A percentile compares a stretch with the other conserved stretches of the same genome.
Evolutionary conservation across 2,797 vertebrate species (phyloP).

Genomic region (Syndactyla subalaris): DNA sequence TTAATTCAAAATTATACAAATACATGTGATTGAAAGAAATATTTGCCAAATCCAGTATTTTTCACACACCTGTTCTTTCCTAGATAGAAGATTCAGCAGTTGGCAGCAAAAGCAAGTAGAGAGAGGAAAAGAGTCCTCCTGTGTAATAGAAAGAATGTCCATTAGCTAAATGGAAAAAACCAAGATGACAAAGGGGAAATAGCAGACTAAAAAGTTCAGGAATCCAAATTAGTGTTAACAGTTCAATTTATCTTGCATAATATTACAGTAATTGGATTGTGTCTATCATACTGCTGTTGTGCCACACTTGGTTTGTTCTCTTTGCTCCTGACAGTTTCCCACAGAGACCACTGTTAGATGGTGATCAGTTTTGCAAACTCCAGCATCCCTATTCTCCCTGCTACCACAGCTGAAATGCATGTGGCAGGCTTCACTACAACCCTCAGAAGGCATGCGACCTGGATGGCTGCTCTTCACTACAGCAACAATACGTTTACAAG

Average conservation of each 20-base stretch:
- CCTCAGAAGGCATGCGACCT: neutral
- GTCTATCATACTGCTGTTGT: conserved; percentile 10
- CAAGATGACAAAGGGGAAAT: conserved; percentile 35
- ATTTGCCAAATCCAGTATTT: conserved; percentile 10
- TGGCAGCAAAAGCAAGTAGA: neutral
- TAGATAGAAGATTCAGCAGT: neutral
- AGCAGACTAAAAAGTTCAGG: conserved; percentile 45
- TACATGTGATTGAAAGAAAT: neutral
- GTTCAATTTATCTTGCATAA: conserved; percentile 59
- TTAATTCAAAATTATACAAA: conserved; percentile 7
- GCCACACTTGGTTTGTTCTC: conserved; percentile 31
- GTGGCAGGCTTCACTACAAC: neutral
- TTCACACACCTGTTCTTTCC: conserved; percentile 30
- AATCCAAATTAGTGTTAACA: conserved; percentile 58
- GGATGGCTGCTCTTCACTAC: neutral
- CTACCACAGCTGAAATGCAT: accelerated
- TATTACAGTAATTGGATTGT: conserved; percentile 44
- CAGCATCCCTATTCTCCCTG: neutral
- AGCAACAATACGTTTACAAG: neutral
- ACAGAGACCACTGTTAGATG: neutral
- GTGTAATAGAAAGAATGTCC: neutral
- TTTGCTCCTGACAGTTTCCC: neutral
- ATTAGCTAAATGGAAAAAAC: neutral
- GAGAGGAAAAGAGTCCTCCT: neutral
- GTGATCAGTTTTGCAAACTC: neutral